Conservation (phyloP, 92 coral and sea anemone species). For the Epizoanthus illoricatus region DNA sequence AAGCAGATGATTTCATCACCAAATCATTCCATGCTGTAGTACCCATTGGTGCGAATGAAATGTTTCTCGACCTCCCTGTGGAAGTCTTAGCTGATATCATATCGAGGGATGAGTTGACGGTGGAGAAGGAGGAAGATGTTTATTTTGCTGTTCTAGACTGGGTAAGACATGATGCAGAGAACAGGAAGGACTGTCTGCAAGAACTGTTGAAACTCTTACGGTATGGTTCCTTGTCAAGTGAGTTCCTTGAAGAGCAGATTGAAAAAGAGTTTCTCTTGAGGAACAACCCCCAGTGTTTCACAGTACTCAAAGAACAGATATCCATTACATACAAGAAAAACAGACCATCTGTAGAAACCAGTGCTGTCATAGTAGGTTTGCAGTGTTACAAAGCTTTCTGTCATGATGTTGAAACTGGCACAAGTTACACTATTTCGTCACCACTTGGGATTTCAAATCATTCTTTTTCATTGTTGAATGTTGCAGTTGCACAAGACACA, state of each 20-base stretch:
- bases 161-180: too few species aligned
- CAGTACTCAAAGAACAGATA: not conserved
- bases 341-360: not conserved
- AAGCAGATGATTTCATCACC: too few species aligned
- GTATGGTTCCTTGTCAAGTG: too few species aligned
- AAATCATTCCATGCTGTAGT: too few species aligned
- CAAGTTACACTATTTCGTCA: not conserved
- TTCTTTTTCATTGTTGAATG: not conserved
- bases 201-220: too few species aligned
- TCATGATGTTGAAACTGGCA: not conserved
- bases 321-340: not conserved
- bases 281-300: not conserved
- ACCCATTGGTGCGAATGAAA: too few species aligned
- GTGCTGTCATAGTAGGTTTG: not conserved
- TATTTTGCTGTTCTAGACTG: too few species aligned
- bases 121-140: too few species aligned
- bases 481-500: not conserved
- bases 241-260: not conserved
- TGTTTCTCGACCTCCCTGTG: too few species aligned
- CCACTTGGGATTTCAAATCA: not conserved
- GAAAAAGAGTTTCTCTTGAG: not conserved
- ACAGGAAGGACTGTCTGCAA: too few species aligned
- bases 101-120: too few species aligned
- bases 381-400: constrained; percentile 9
- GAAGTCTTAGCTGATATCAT: too few species aligned